Evolutionary conservation across 2,888 invertebrate genomes (phyloP), one percentile per base, ranked within the genome.

Genomic region (Lobophora halterata): DNA sequence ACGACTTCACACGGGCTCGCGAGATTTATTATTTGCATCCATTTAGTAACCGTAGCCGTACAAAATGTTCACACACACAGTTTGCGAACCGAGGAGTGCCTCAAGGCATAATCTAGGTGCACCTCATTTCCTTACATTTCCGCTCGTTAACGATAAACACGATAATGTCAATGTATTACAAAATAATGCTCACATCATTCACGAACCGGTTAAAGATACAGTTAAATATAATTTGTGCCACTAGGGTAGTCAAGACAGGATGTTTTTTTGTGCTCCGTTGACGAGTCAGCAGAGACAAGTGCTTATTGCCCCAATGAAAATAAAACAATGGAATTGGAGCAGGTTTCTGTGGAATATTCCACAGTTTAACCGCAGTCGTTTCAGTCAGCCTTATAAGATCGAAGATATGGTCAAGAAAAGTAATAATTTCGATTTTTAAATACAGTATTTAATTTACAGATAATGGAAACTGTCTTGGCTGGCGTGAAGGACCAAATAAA

Each of bases 391-490:
- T 58, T n/a, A n/a, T n/a, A n/a, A n/a, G n/a, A n/a, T n/a, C n/a
- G n/a, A n/a, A n/a, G n/a, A n/a, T n/a, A n/a, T n/a, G n/a, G n/a
- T n/a, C n/a, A n/a, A 49, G 39, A 45, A 46, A 40, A 54, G 52
- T 60, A 58, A 56, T 46, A 42, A 46, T 52, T 46, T 56, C 23
- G 43, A 47, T 53, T 34, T 44, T 56, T 44, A 7, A 57, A 52
- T 54, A 49, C 48, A 48, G 45, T 52, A 38, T 18, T 60, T 55
- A 49, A 46, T 60, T 55, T 55, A 36, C 79, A 94, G 95, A 96
- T 89, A 95, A 96, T 88, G 96, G 96, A 29, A 94, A 93, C 46
- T 97, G 97, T 76, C 90, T 97, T 45, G 98, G 98, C 37, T 97
- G 95, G 95, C 91, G 97, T 46, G 96, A 97, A 56, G 93, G 92